Evolutionary conservation across 35 echinoderm and acorn worm genomes (phyloP).

Genomic region (Strongylocentrotus purpuratus): DNA sequence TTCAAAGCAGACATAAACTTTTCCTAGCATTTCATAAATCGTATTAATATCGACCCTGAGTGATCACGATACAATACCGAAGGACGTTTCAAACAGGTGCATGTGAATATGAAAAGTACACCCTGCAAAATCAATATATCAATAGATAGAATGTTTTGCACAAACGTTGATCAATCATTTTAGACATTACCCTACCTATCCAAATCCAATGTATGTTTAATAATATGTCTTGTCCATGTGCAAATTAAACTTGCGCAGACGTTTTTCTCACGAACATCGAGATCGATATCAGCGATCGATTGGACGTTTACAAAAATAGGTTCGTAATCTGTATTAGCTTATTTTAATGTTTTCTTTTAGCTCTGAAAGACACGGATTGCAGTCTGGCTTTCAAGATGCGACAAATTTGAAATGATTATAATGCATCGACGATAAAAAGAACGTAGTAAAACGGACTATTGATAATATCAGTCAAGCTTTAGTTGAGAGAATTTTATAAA

Average conservation of each 20-base stretch:
- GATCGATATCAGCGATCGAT: neutral
- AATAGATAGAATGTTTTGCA: neutral
- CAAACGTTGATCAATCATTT: neutral
- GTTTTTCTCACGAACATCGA: neutral
- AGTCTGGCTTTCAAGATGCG: neutral
- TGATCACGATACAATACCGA: neutral
- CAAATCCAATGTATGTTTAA: neutral
- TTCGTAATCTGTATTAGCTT: neutral
- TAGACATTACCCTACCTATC: neutral
- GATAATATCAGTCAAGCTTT: too few species aligned
- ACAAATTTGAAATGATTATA: neutral
- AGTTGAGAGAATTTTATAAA: too few species aligned
- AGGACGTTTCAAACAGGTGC: neutral
- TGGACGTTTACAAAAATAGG: neutral
- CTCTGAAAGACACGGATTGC: neutral
- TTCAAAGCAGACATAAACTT: too few species aligned
- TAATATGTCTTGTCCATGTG: neutral
- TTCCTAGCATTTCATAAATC: neutral
- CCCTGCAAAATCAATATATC: neutral
- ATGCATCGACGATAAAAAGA: neutral
- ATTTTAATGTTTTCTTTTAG: neutral
- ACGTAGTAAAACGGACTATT: too few species aligned
- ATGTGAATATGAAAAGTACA: neutral
- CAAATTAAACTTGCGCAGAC: neutral
- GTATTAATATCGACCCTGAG: neutral